Base-by-base conservation (phyloP, 1,140 invertebrate genomes). In the Orussus abietinus region DNA sequence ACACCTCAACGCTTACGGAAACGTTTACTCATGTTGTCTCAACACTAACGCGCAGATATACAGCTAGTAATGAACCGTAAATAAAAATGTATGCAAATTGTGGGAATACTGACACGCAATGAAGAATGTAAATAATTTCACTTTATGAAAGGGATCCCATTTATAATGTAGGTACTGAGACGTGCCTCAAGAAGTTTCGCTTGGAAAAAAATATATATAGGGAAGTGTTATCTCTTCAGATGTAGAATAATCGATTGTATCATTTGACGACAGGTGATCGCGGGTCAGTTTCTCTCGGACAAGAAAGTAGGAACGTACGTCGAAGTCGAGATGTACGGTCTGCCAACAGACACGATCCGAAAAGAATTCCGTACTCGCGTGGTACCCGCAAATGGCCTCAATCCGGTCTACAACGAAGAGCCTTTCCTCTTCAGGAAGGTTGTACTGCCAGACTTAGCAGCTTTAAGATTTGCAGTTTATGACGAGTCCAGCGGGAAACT, bases 311-410 rank as follows among this genome's bases (percentile, higher is more conserved):
- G 96, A 5, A 99, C 97, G 2, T 99, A 98, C 72, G 97, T 99
- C 6, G 96, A 99, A 74, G 96, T 99, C 15, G 96, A 99, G 72
- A 99, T 99, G 97, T 99, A 98, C 74, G 96, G 96, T 33, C 76
- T 99, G 51, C 95, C 97, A 2, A 96, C 97, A 0, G 97, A 99
- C 74, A 99, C 96, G 17, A 99, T 99, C 55, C 78, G 96, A 17
- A 96, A 95, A 69, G 97, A 99, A 75, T 99, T 98, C 68, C 81
- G 94, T 11, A 99, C 97, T 0, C 79, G 92, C 52, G 82, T 96
- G 70, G 92, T 99, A 39, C 94, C 95, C 7, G 87, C 85, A 35
- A 99, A 99, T 66, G 96, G 96, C 14, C 77, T 96, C 47, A 99
- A 96, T 80, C 97, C 90, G 1, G 92, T 93, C 38, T 99, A 96